Base-by-base conservation (phyloP, 2,113 vertebrate genomes). In the Ceratotherium simum region DNA sequence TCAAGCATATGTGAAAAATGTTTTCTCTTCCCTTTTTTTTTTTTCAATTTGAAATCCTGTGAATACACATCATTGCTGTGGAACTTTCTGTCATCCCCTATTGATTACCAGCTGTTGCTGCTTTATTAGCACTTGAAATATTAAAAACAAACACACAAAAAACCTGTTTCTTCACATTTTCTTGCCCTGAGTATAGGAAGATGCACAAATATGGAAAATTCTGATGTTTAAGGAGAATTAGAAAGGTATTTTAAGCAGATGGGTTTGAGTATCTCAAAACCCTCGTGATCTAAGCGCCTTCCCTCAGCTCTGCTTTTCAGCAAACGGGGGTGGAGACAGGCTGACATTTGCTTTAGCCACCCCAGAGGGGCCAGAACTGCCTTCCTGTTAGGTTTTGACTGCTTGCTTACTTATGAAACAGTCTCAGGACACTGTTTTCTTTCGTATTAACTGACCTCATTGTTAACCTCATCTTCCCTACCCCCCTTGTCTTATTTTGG, bases 381-480 rank as follows among this genome's bases (percentile, higher is more conserved):
- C 90, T 94, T 92, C 92, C 69, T 89, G 25, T 86, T 67, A n/a
- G 70, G 92, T 72, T 69, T 54, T 65, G 96, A n/a, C 51, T 72
- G 62, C 58, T 13, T 65, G 29, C 56, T 69, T 27, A 27, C 11
- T 96, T 93, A 39, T 79, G 86, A 97, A 92, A 79, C 70, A 6
- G 4, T 56, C 46, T 18, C 39, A 60, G n/a, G 62, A 58, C 58
- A 29, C 8, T 2, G 42, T 86, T 83, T 92, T 78, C 64, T 96
- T 79, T 85, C n/a, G 10, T 62, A 25, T 87, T 70, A 54, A n/a
- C 86, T 92, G 96, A 91, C 80, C 95, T 96, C 8, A 5, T 23
- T 39, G 8, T 72, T 64, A 70, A 39, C 81, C 95, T 93, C 56
- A n/a, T 82, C 70, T 92, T 92, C 51, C 88, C 75, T 64, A 69